Base-by-base conservation (phyloP, 2,888 invertebrate species). In the Eucera pruinosa region DNA sequence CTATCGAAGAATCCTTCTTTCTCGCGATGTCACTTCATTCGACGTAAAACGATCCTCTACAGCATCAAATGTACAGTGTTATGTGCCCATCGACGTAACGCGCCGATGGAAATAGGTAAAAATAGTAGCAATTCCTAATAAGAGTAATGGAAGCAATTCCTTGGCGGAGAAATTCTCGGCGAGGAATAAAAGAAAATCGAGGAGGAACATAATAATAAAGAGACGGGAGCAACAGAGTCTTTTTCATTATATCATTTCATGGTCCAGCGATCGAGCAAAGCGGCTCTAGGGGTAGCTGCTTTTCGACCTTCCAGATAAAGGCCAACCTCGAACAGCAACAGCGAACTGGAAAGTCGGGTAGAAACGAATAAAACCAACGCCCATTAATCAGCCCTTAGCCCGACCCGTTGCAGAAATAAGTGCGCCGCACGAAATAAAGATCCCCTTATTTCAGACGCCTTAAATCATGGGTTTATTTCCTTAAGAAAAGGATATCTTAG, bases 391-490 rank as follows among this genome's bases (percentile, higher is more conserved):
- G 88, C 85, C 85, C 88, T 87, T 84, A 81, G 88, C 86, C 86
- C 84, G 79, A 76, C 61, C 74, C 73, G 77, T 78, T 67, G 81
- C 70, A 80, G 83, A 87, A 88, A 87, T 88, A 87, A 88, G 86
- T 74, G 80, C 76, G 78, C 78, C 73, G 80, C 80, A 86, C 81
- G 82, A 89, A 89, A 90, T 89, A 88, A 89, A 88, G 87, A 87
- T 89, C 88, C 43, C 15, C 86, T 87, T n/a, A n/a, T 88, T 87
- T 87, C 86, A 83, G 83, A 82, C 80, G 84, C 86, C 84, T 87
- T 91, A 90, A 91, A 90, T 90, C 89, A 90, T 87, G 88, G 90
- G 89, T 90, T 90, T 90, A 89, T 90, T 90, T 88, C 82, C 78
- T 76, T 66, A 72, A 82, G 76, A 73, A 82, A 64, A 75, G 58